A percentile compares a stretch with the other conserved stretches of the same genome.
Evolutionary conservation across 2,113 vertebrate species (phyloP).

Genomic region (Columba livia): DNA sequence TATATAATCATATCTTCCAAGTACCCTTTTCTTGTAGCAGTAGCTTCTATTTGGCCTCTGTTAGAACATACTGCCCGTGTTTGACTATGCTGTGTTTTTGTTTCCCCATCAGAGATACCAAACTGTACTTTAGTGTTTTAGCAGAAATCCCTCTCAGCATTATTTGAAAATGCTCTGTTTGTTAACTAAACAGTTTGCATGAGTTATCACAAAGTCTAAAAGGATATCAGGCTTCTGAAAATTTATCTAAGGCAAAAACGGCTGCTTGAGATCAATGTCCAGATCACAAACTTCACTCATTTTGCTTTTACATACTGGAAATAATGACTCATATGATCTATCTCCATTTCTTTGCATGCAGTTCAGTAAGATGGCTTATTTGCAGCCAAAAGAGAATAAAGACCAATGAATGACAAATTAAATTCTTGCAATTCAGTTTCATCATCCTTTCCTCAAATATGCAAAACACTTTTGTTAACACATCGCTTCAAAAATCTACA

Average conservation of each 20-base stretch:
- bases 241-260: slow-evolving; percentile 16
- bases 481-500: not conserved
- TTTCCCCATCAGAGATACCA: not conserved
- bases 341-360: not conserved
- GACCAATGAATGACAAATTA: not conserved
- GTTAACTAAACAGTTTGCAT: not conserved
- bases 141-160: not conserved
- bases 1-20: not conserved
- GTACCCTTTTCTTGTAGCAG: not conserved
- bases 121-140: not conserved
- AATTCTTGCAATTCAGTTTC: slow-evolving; percentile 6
- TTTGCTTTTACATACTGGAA: not conserved
- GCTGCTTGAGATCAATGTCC: slow-evolving; percentile 35
- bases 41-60: not conserved
- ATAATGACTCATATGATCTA: not conserved
- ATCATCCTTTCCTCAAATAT: not conserved
- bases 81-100: not conserved
- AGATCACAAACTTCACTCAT: not conserved
- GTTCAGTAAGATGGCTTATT: not conserved
- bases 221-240: not conserved
- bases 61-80: not conserved
- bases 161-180: not conserved
- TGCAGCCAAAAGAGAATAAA: not conserved
- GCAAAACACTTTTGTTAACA: not conserved
- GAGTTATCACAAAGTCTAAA: not conserved